These are phyloP conservation scores for Malthinus flaveolus DNA, from an alignment of 2,888 invertebrate species.

Conservation along the genomic window DNA sequence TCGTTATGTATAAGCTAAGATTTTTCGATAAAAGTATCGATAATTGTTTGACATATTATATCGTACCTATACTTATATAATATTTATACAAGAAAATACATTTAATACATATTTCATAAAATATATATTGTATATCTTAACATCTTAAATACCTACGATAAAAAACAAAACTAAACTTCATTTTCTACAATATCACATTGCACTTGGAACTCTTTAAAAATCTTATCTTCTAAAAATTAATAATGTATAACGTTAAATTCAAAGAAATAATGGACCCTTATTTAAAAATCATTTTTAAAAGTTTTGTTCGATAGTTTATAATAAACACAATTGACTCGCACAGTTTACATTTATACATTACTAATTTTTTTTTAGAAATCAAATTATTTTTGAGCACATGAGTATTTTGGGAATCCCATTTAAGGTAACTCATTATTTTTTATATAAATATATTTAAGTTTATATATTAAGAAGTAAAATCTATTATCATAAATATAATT, in stretches of 20 bases:
- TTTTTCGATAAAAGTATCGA: conserved; percentile 26
- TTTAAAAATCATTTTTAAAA: conserved; percentile 2
- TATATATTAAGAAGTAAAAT: conserved; percentile 5
- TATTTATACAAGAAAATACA: conserved; percentile 46
- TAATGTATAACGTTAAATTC: conserved; percentile 27
- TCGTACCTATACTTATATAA: conserved; percentile 31
- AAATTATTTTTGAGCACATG: conserved; percentile 42
- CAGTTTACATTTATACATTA: conserved; percentile 28
- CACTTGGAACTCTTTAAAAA: conserved; percentile 46
- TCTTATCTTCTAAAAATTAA: conserved; percentile 33
- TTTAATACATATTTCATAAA: conserved; percentile 50
- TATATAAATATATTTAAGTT: conserved; percentile 16
- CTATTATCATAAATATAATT: conserved; percentile 1
- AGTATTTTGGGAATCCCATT: conserved; percentile 32
- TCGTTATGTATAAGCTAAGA: conserved; percentile 29
- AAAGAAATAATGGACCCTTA: conserved; percentile 10
- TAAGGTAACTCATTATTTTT: conserved; percentile 34
- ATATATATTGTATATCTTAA: conserved; percentile 47
- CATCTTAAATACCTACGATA: conserved; percentile 29
- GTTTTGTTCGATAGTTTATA: no score
- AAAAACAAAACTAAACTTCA: conserved; percentile 33
- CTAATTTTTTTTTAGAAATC: conserved; percentile 29
- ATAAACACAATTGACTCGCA: conserved; percentile 11
- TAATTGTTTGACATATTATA: conserved; percentile 21
- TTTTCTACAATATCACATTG: conserved; percentile 52